phyloP scores from a whole-genome alignment of 2,888 invertebrate species.

The Tenthredo distinguenda region DNA sequence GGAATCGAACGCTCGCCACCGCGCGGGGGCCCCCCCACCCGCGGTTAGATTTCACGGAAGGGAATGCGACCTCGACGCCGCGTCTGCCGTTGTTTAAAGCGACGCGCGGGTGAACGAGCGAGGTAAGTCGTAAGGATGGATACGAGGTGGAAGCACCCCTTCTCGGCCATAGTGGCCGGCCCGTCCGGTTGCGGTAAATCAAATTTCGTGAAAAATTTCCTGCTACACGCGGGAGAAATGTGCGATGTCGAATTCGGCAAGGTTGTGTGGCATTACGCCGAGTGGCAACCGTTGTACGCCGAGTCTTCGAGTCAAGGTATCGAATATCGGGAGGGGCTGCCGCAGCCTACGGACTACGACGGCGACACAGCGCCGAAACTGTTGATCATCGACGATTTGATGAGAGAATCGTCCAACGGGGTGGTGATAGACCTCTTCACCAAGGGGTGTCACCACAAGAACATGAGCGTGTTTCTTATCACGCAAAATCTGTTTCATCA shows the following conservation, averaged over 20 bases:
- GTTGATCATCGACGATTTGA: slow-evolving; percentile 52
- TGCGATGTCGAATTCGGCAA: background rate
- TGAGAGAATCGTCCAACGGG: slow-evolving; percentile 45
- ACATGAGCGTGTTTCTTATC: slow-evolving; percentile 46
- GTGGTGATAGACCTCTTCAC: slow-evolving; percentile 39
- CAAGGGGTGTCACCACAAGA: slow-evolving; percentile 44
- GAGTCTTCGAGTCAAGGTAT: background rate
- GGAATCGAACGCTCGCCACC: too few relatives aligned
- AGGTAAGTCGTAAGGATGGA: slow-evolving; percentile 1
- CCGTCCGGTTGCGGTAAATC: slow-evolving; percentile 33
- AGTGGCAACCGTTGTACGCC: slow-evolving; percentile 25
- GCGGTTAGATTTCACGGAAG: too few relatives aligned
- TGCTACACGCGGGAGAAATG: background rate
- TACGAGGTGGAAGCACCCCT: slow-evolving; percentile 38
- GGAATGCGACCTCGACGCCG: too few relatives aligned
- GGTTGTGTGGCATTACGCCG: slow-evolving; percentile 37
- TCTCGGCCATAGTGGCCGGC: slow-evolving; percentile 29
- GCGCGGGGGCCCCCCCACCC: too few relatives aligned
- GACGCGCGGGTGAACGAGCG: background rate
- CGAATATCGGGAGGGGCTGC: slow-evolving; percentile 31
- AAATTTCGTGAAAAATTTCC: slow-evolving; percentile 43
- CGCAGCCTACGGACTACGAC: slow-evolving; percentile 8
- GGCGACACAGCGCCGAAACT: slow-evolving; percentile 14
- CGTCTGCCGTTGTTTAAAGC: too few relatives aligned
- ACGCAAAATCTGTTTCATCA: slow-evolving; percentile 52